Evolutionary conservation across 2,797 vertebrate genomes (phyloP), one percentile per base, ranked within the genome.

Genomic region (Phoebastria nigripes): DNA sequence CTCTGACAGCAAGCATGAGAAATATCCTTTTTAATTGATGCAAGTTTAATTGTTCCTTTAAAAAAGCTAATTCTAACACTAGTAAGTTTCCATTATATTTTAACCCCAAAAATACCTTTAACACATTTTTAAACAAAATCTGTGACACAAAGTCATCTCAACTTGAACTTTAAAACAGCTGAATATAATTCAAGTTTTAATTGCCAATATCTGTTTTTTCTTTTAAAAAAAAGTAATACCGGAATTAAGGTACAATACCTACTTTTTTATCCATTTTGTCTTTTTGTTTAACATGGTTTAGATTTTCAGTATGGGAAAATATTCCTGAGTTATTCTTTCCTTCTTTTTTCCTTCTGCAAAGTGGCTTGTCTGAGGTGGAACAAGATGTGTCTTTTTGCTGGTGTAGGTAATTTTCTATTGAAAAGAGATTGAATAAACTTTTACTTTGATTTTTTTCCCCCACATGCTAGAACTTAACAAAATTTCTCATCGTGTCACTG

Each of bases 231-330:
- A 85, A 74, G 10, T 22, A 61, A 76, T 46, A 13, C 7, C 47
- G 8, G 11, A 86, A 67, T 80, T 79, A 49, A 70, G 9, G 18
- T 56, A 26, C 6, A 69, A 70, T 51, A 80, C 96, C 33, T 91
- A 98, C 97, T 90, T 97, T 87, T 83, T 44, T 73, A 42, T 90
- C 52, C 28, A 5, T 29, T 29, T 47, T 79, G n/a, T 73, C 80
- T 39, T 33, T 81, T 55, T 95, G 87, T 39, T 76, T 54, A 31
- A 59, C 15, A 3, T 58, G 59, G 47, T 71, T 83, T 77, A 96
- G 69, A 58, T 91, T 94, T 61, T 91, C 65, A 69, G 35, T 54
- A 41, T 82, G 84, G 46, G 86, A 72, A 87, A 81, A 33, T 66
- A 90, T 70, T 94, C 89, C 91, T 63, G 92, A 94, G 79, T 62